phyloP scores from a whole-genome alignment of 2,888 invertebrate species.

The Diarsia rubi region DNA sequence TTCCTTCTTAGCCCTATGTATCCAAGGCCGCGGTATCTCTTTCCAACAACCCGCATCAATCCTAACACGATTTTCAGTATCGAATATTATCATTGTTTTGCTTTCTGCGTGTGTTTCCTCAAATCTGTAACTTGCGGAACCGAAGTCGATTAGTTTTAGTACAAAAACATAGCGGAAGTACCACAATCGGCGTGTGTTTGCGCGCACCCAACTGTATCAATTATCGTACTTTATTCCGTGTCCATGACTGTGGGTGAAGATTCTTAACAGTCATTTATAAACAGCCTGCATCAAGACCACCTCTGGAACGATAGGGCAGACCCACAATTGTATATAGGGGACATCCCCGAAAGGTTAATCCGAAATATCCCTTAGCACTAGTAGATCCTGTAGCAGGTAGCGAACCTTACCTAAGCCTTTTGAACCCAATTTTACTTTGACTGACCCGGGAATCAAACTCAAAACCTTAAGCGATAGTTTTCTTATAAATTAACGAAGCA shows the following conservation, averaged over 20 bases:
- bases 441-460: not conserved
- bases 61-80: not conserved
- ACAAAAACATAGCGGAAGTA: constrained; percentile 52
- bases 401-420: not conserved
- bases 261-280: not conserved
- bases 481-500: not conserved
- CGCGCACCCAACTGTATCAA: constrained; percentile 25
- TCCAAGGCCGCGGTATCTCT: too few relatives aligned
- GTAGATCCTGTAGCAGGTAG: not conserved
- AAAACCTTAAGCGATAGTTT: not conserved
- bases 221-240: constrained; percentile 20
- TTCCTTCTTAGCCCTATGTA: too few relatives aligned
- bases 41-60: too few relatives aligned
- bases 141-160: constrained; percentile 19
- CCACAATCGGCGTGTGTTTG: constrained; percentile 6
- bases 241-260: not conserved
- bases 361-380: not conserved
- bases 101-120: constrained; percentile 17
- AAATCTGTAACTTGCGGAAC: constrained; percentile 42
- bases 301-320: too few relatives aligned
- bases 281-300: not conserved
- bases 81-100: not conserved
- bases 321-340: not conserved
- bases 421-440: not conserved
- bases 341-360: not conserved